These are phyloP conservation scores for Gobiocypris rarus DNA, from an alignment of 2,113 vertebrate species.

Conservation along the genomic window DNA sequence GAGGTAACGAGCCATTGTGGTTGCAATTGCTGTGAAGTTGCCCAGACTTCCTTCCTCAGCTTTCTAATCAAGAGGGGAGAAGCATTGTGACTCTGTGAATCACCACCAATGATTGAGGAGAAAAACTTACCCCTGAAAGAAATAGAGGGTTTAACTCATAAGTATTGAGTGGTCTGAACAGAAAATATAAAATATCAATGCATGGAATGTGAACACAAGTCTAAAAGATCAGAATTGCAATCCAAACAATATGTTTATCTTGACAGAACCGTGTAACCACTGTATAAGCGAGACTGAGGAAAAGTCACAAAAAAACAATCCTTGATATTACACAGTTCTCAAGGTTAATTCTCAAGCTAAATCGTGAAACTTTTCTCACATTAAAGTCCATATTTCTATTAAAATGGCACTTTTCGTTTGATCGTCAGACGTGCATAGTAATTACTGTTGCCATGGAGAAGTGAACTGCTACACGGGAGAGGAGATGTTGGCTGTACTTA, in stretches of 20 bases:
- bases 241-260: neutral
- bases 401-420: conserved; percentile 33
- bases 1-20: conserved; percentile 4
- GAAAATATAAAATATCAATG: conserved; percentile 8
- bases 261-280: neutral
- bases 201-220: neutral
- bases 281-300: neutral
- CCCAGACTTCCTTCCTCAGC: conserved; percentile 20
- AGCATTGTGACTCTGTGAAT: conserved; percentile 40
- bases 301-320: neutral
- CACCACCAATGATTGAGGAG: neutral
- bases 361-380: neutral
- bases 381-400: neutral
- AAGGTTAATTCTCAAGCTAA: neutral
- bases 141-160: neutral
- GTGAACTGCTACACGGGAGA: conserved; percentile 39
- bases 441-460: conserved; percentile 53
- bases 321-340: neutral
- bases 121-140: neutral
- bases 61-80: conserved; percentile 44
- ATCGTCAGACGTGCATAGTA: conserved; percentile 46
- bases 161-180: neutral
- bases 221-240: neutral
- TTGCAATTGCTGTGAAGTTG: conserved; percentile 34
- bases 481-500: conserved; percentile 57